A percentile compares a stretch with the other conserved stretches of the same genome.
Conservation (phyloP, 1,140 invertebrate species). For the Drosophila parabipectinata region DNA sequence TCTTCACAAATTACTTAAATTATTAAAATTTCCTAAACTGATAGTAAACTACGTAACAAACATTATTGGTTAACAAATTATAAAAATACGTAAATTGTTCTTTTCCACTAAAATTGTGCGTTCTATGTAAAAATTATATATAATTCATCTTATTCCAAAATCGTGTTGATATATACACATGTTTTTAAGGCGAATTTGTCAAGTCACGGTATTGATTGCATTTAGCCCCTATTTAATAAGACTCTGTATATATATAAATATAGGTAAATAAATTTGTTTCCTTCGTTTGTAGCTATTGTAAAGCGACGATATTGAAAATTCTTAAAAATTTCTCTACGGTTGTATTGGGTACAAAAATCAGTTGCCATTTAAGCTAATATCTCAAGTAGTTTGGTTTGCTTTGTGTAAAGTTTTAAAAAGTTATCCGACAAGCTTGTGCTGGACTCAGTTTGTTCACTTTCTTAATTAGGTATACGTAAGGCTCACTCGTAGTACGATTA, state of each 20-base stretch:
- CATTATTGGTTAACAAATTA: constrained; percentile 7
- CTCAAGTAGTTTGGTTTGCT: constrained; percentile 20
- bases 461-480: constrained; percentile 48
- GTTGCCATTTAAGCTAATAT: constrained; percentile 38
- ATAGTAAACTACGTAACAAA: constrained; percentile 22
- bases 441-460: constrained; percentile 4
- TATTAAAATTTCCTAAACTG: constrained; percentile 10
- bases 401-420: constrained; percentile 60
- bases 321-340: too few relatives aligned
- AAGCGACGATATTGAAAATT: constrained; percentile 56
- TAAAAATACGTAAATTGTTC: constrained; percentile 27
- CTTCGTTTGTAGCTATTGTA: constrained; percentile 40
- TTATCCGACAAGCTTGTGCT: constrained; percentile 45
- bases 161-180: constrained; percentile 31
- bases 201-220: constrained; percentile 77
- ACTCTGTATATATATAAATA: constrained; percentile 31
- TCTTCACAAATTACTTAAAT: constrained; percentile 9
- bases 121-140: constrained; percentile 36
- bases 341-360: constrained; percentile 63
- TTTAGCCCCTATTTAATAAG: constrained; percentile 52
- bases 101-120: constrained; percentile 61
- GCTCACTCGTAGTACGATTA: constrained; percentile 61
- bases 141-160: constrained; percentile 23
- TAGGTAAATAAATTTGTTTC: constrained; percentile 38
- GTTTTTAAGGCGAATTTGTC: constrained; percentile 66